Base-by-base conservation (phyloP, 2,113 vertebrate genomes). In the Mastomys coucha region DNA sequence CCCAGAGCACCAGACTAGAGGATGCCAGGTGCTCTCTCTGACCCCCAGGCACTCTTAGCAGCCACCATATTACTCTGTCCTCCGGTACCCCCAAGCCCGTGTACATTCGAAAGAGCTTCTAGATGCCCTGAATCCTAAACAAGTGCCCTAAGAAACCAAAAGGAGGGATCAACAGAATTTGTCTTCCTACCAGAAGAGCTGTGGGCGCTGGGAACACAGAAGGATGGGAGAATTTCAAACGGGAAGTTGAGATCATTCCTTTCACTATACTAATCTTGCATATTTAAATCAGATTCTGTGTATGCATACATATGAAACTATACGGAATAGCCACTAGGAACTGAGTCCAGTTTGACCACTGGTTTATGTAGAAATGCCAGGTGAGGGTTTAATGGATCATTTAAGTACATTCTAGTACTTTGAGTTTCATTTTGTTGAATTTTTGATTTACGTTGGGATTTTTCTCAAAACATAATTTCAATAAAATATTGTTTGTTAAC, bases 361-460 rank as follows among this genome's bases (percentile, higher is more conserved):
- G 58, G 9, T 70, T 93, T 81, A 56, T 60, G 10, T 13, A 4
- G 49, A 70, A 31, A 42, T 20, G 63, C 24, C 70, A 63, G 2
- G 7, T 26, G n/a, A 49, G 70, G 69, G 42, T 89, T 91, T 72
- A 67, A 69, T 76, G 45, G 45, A 69, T 49, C 7, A 36, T 91
- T 51, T 72, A 26, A 51, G n/a, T 94, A 53, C 20, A 75, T 78
- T 82, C 65, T 78, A 69, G 19, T 63, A 67, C 60, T 93, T 56
- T 56, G 22, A 14, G 28, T 86, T 81, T 65, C 53, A 81, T 12
- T 28, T n/a, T 81, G 3, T 17, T 93, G 33, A 72, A 33, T 81
- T 94, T 84, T 31, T 92, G 33, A 92, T 39, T 77, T 36, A 77
- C 69, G 53, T 88, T 49, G 70, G n/a, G 53, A 84, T 82, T 73